Percentiles rank a stretch among this genome's conserved stretches.
Evolutionary conservation across 2,888 invertebrate species (phyloP).

Genomic region (Drosophila lacicola): DNA sequence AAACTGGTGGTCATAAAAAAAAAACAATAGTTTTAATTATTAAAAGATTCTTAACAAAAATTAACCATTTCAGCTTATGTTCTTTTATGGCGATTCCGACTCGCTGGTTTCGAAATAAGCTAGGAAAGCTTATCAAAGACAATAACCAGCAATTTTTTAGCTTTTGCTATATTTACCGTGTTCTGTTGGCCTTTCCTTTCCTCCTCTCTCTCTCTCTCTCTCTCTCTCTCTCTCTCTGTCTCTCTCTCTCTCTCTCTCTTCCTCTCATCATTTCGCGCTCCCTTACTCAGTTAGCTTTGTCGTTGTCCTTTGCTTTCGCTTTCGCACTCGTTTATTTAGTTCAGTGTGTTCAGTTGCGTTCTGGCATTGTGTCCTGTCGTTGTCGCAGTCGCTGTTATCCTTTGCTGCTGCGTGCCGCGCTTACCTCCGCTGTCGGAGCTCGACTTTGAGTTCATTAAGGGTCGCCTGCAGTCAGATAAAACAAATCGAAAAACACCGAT

Average conservation of each 20-base stretch:
- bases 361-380: constrained; percentile 74
- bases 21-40: too few species aligned
- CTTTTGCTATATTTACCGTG: constrained; percentile 17
- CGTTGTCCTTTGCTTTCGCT: constrained; percentile 78
- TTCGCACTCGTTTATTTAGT: constrained; percentile 78
- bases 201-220: neutral
- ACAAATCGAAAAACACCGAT: neutral
- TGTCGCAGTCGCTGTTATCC: constrained; percentile 46
- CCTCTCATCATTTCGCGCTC: constrained; percentile 30
- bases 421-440: constrained; percentile 47
- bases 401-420: constrained; percentile 39
- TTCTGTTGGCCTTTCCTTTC: constrained; percentile 9
- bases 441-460: constrained; percentile 60
- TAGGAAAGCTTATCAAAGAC: constrained; percentile 38
- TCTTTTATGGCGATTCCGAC: neutral
- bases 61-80: too few species aligned
- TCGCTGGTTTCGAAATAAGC: neutral
- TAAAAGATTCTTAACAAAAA: too few species aligned
- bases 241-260: neutral
- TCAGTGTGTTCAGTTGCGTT: constrained; percentile 79
- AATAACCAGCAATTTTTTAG: constrained; percentile 22
- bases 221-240: neutral
- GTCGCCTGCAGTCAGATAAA: constrained; percentile 33
- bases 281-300: constrained; percentile 45
- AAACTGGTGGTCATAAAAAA: constrained; percentile 71